phyloP scores from a whole-genome alignment of 2,888 invertebrate species.

The Dendrolimus houi region DNA sequence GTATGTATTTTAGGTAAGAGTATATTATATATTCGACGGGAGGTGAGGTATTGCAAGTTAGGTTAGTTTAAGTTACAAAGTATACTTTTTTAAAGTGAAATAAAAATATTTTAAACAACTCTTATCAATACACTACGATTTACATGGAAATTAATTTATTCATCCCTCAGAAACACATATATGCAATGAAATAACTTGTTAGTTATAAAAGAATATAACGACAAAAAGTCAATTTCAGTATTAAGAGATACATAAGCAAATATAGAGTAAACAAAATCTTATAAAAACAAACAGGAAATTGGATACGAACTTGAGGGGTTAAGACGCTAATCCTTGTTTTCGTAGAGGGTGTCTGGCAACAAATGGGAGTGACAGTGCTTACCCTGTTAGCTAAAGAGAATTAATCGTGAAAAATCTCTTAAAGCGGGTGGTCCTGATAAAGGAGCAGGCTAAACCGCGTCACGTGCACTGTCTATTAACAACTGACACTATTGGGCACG shows the following conservation, averaged over 20 bases:
- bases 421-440: conserved; percentile 36
- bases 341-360: conserved; percentile 65
- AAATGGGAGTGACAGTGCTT: conserved; percentile 68
- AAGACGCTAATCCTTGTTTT: conserved; percentile 67
- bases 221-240: background rate
- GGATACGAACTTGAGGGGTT: conserved; percentile 54
- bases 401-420: conserved; percentile 72
- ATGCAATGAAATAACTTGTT: too few species aligned
- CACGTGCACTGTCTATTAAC: conserved; percentile 70
- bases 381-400: conserved; percentile 41
- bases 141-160: too few species aligned
- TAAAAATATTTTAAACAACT: too few species aligned
- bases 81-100: too few species aligned
- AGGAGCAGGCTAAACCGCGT: conserved; percentile 53
- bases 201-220: too few species aligned
- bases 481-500: conserved; percentile 62
- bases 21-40: too few species aligned
- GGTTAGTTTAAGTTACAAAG: too few species aligned
- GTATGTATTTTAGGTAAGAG: too few species aligned
- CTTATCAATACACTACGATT: too few species aligned
- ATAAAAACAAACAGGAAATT: conserved; percentile 57
- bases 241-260: conserved; percentile 30
- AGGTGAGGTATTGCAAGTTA: too few species aligned
- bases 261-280: conserved; percentile 30
- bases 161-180: too few species aligned